Conservation (phyloP, 2,113 vertebrate species). For the Aldabrachelys gigantea region DNA sequence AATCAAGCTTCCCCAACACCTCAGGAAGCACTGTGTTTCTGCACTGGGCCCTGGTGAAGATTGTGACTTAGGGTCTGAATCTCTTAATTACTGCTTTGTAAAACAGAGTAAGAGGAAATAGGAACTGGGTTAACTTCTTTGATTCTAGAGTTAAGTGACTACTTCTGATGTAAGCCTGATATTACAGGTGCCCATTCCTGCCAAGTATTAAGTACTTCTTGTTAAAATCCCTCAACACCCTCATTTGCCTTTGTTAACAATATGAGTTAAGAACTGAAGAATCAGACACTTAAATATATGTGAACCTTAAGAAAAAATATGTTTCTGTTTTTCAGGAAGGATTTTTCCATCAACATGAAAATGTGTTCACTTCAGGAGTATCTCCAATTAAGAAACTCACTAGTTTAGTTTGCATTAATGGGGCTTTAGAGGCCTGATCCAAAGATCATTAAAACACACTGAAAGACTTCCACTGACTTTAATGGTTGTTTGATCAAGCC, state of each 20-base stretch:
- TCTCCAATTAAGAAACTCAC: background rate
- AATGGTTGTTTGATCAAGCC: background rate
- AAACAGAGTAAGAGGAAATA: background rate
- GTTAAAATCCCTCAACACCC: background rate
- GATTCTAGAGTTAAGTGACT: background rate
- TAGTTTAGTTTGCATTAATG: background rate
- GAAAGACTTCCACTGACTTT: background rate
- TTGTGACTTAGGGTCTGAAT: background rate
- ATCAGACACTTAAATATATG: background rate
- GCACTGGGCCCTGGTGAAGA: accelerated
- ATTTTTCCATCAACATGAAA: background rate
- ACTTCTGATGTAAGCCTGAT: background rate
- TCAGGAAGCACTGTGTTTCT: background rate
- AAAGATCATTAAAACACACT: background rate
- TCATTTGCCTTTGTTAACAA: no score
- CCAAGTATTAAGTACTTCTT: background rate
- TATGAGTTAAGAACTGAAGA: background rate
- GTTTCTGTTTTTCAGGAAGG: background rate
- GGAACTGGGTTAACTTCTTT: background rate
- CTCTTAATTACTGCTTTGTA: background rate
- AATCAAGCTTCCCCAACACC: accelerated
- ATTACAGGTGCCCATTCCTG: background rate
- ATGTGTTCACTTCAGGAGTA: background rate
- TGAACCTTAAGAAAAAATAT: background rate
- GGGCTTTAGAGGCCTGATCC: background rate